Conservation (phyloP, 1,140 invertebrate species). For the Gyrodactylus bullatarudis region DNA sequence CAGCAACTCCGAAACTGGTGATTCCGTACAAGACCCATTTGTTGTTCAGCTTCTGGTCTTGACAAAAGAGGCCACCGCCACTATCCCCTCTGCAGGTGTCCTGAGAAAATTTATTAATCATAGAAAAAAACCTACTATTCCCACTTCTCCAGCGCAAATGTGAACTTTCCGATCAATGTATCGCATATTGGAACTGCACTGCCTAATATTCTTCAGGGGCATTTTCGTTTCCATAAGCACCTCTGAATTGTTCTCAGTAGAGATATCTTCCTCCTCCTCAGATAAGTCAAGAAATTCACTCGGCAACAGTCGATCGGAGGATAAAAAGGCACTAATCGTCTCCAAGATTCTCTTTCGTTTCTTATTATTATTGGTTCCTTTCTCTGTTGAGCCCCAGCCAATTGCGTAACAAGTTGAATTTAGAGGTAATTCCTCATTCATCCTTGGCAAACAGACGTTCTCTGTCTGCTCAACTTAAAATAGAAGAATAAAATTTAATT, state of each 20-base stretch:
- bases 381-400: too few relatives aligned
- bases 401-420: background rate
- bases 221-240: constrained; percentile 44
- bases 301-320: too few relatives aligned
- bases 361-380: too few relatives aligned
- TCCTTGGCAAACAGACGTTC: too few relatives aligned
- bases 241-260: background rate
- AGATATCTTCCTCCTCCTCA: background rate
- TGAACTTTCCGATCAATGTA: constrained; percentile 30
- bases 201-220: constrained; percentile 47
- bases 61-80: constrained; percentile 32
- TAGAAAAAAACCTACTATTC: too few relatives aligned
- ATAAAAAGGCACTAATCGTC: too few relatives aligned
- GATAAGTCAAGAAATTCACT: background rate
- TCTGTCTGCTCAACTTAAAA: too few relatives aligned
- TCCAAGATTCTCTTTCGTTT: too few relatives aligned
- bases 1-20: constrained; percentile 68
- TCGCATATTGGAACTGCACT: too few relatives aligned
- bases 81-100: constrained; percentile 31
- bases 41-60: constrained; percentile 17
- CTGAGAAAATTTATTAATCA: too few relatives aligned
- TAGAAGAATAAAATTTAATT: too few relatives aligned
- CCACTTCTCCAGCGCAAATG: constrained; percentile 26
- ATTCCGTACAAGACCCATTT: constrained; percentile 47
- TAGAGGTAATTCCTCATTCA: too few relatives aligned